Percentiles rank a stretch among this genome's conserved stretches.
Evolutionary conservation across 2,797 vertebrate species (phyloP).

Genomic region (Pseudopleuronectes americanus): DNA sequence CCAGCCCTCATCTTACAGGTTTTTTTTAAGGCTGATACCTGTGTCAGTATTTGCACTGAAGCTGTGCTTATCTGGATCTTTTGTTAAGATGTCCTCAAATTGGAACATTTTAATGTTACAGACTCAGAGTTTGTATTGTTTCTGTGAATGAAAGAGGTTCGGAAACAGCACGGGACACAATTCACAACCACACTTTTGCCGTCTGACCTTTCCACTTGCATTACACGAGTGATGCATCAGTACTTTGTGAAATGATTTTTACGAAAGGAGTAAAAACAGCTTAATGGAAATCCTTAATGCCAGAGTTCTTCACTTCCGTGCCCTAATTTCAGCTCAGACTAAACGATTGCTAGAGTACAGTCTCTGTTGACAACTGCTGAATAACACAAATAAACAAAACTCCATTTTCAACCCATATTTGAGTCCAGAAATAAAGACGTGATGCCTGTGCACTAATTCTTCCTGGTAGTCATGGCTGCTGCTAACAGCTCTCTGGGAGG

Average conservation of each 20-base stretch:
- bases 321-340: background rate
- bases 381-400: too few species aligned
- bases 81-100: background rate
- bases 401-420: too few species aligned
- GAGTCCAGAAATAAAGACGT: too few species aligned
- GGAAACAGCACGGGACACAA: background rate
- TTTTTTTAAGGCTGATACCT: slow-evolving; percentile 24
- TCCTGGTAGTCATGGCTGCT: too few species aligned
- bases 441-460: too few species aligned
- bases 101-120: too few species aligned
- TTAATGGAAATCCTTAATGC: background rate
- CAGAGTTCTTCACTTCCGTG: background rate
- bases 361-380: too few species aligned
- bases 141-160: background rate
- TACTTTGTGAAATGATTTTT: background rate
- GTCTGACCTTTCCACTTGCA: background rate
- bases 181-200: background rate
- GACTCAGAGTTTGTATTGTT: too few species aligned
- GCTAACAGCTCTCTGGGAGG: too few species aligned
- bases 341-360: background rate
- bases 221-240: background rate
- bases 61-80: background rate
- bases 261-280: background rate
- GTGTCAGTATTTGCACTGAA: background rate
- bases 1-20: slow-evolving; percentile 4